phyloP scores from a whole-genome alignment of 2,113 vertebrate species.

The Sylvia atricapilla region DNA sequence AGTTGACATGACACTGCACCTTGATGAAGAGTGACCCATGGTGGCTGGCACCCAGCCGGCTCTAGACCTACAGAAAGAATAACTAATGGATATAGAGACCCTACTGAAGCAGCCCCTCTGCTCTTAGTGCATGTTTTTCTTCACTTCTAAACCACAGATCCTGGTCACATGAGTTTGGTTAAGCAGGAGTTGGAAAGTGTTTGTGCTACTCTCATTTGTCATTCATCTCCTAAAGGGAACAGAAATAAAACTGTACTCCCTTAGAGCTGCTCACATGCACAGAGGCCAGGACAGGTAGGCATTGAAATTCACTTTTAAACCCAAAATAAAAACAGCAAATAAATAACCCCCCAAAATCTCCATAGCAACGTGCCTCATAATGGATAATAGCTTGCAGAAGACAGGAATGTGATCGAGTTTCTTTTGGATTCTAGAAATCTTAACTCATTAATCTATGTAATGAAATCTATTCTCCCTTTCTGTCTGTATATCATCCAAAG shows the following conservation, averaged over 20 bases:
- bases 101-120: neutral
- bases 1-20: neutral
- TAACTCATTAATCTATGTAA: neutral
- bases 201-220: neutral
- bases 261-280: neutral
- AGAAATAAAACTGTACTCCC: neutral
- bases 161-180: neutral
- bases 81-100: neutral
- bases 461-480: neutral
- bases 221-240: neutral
- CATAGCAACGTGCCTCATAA: neutral
- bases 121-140: accelerated
- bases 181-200: neutral
- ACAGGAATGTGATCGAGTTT: neutral
- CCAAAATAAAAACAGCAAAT: neutral
- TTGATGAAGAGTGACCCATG: neutral
- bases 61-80: neutral
- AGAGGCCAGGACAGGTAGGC: neutral
- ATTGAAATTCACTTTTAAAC: neutral
- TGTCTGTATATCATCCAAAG: neutral
- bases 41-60: neutral
- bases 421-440: neutral
- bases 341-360: neutral
- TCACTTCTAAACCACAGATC: neutral
- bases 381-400: neutral